Evolutionary conservation across 2,113 vertebrate species (phyloP).

Genomic region (Sinocyclocheilus anophthalmus): DNA sequence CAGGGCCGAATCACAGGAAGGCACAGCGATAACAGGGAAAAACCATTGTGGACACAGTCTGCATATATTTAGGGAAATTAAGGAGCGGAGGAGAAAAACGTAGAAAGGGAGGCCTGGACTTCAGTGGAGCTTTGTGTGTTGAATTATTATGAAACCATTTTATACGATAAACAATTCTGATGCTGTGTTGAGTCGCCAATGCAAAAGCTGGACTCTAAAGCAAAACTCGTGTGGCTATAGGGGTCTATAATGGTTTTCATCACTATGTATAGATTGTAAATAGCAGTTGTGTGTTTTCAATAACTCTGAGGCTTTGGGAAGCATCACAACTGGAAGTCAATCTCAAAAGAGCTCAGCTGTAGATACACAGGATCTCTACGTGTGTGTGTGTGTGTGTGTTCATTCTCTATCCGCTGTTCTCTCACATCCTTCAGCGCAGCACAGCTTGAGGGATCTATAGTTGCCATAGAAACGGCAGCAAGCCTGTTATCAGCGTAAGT

Average conservation of each 20-base stretch:
- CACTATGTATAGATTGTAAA: background rate
- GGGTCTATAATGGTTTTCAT: background rate
- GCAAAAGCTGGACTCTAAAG: background rate
- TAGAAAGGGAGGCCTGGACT: background rate
- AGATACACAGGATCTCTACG: constrained; percentile 19
- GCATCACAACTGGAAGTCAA: constrained; percentile 28
- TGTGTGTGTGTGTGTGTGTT: constrained; percentile 4
- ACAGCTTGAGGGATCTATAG: constrained; percentile 55
- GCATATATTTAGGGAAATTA: constrained; percentile 24
- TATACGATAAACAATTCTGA: background rate
- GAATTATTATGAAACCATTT: background rate
- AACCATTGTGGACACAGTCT: constrained; percentile 22
- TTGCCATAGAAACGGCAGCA: constrained; percentile 58
- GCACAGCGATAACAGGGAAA: background rate
- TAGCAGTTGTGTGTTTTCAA: constrained; percentile 17
- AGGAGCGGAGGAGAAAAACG: background rate
- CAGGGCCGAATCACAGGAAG: constrained; percentile 3
- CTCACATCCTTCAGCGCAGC: constrained; percentile 46
- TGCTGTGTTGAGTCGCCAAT: background rate
- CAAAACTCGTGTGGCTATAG: background rate
- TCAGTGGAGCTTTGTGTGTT: background rate
- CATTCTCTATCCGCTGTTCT: constrained; percentile 39
- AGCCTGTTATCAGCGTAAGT: constrained; percentile 60
- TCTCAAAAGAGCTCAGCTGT: constrained; percentile 32
- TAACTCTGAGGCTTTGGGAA: constrained; percentile 1